phyloP scores from a whole-genome alignment of 64 coral and sea anemone species.

The Astreopora myriophthalma region DNA sequence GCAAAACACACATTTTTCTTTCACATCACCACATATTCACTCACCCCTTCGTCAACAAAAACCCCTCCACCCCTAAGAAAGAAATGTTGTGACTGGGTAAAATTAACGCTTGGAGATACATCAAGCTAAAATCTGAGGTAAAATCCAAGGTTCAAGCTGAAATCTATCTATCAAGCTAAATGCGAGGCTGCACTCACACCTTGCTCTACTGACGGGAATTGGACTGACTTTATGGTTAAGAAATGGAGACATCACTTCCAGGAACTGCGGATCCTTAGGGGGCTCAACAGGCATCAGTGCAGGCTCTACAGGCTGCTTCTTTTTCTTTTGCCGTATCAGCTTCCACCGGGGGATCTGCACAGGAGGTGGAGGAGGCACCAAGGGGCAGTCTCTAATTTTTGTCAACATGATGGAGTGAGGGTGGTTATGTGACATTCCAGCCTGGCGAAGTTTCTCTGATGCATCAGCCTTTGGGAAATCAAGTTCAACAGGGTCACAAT shows the following conservation, averaged over 20 bases:
- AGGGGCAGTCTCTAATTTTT: slow-evolving; percentile 79
- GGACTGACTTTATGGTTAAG: slow-evolving; percentile 94
- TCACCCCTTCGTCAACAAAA: too few species aligned
- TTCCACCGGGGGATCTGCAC: slow-evolving; percentile 95
- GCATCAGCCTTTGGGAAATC: slow-evolving; percentile 81
- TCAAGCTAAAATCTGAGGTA: too few species aligned
- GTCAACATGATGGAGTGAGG: slow-evolving; percentile 95
- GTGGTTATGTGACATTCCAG: slow-evolving; percentile 93
- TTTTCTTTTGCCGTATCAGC: slow-evolving; percentile 98
- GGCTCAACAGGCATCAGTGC: slow-evolving; percentile 77
- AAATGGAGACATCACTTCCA: slow-evolving; percentile 94
- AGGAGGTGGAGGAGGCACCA: slow-evolving; percentile 95
- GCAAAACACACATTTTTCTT: too few species aligned
- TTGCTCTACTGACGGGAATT: slow-evolving; percentile 95
- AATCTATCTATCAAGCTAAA: too few species aligned
- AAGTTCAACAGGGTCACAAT: not conserved
- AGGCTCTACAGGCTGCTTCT: slow-evolving; percentile 85
- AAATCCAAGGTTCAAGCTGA: too few species aligned
- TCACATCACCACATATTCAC: too few species aligned
- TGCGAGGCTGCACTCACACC: too few species aligned
- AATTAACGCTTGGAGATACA: too few species aligned
- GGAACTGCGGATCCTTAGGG: slow-evolving; percentile 95
- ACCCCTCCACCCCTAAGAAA: too few species aligned
- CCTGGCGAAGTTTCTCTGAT: slow-evolving; percentile 94
- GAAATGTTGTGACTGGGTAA: too few species aligned